Evolutionary conservation across 2,888 invertebrate species (phyloP).

Genomic region (Bombyx huttoni): DNA sequence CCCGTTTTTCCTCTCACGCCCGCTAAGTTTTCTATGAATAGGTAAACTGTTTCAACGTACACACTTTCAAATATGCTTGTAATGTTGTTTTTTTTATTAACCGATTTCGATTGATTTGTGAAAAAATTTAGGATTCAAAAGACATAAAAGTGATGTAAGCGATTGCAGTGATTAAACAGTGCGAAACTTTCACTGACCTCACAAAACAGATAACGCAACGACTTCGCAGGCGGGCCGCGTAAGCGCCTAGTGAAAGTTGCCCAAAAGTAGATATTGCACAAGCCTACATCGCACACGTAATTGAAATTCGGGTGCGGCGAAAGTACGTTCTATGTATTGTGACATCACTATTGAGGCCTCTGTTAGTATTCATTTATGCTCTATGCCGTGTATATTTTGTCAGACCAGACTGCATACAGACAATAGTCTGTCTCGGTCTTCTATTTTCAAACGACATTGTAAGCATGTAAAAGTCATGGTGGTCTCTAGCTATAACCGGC

Average conservation of each 20-base stretch:
- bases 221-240: slow-evolving; percentile 64
- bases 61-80: slow-evolving; percentile 3
- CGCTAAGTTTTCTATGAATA: slow-evolving; percentile 47
- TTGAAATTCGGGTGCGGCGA: slow-evolving; percentile 65
- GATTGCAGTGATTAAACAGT: slow-evolving; percentile 26
- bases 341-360: slow-evolving; percentile 25
- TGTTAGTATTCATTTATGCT: slow-evolving; percentile 21
- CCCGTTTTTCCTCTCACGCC: slow-evolving; percentile 70
- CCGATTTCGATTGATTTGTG: neutral
- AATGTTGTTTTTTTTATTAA: neutral
- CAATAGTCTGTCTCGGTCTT: neutral
- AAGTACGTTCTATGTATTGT: slow-evolving; percentile 45
- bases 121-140: too few species aligned
- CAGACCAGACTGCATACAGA: neutral
- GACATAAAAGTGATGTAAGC: neutral
- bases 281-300: slow-evolving; percentile 54
- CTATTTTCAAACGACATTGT: too few species aligned
- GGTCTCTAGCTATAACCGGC: too few species aligned
- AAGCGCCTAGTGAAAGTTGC: slow-evolving; percentile 65
- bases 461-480: too few species aligned
- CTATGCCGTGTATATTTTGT: neutral
- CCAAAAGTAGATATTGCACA: slow-evolving; percentile 69
- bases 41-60: slow-evolving; percentile 28
- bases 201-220: slow-evolving; percentile 54
- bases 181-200: slow-evolving; percentile 63